Evolutionary conservation across 1,140 invertebrate genomes (phyloP).

Genomic region (Pogonus chalceus): DNA sequence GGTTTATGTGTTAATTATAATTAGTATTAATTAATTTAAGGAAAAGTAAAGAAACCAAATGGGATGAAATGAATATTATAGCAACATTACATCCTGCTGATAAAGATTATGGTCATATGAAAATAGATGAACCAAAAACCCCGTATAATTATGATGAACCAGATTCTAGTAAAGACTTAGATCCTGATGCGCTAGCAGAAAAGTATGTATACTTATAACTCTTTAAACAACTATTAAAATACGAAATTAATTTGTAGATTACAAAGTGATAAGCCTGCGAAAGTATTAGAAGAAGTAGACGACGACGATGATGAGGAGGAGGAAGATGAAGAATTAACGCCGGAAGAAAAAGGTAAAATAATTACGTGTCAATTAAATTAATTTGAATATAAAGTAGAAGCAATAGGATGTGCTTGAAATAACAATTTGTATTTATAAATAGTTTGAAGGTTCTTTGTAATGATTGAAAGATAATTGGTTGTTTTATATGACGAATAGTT

Average conservation of each 20-base stretch:
- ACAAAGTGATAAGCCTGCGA: conserved; percentile 46
- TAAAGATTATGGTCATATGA: conserved; percentile 99
- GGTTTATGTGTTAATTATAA: too few relatives aligned
- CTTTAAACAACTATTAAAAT: conserved; percentile 5
- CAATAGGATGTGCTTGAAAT: background rate
- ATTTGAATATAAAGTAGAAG: background rate
- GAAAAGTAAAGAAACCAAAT: conserved; percentile 76
- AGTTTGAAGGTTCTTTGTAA: too few relatives aligned
- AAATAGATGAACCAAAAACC: conserved; percentile 97
- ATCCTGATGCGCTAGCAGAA: conserved; percentile 72
- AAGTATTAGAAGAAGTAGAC: conserved; percentile 48
- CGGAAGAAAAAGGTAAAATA: conserved; percentile 48
- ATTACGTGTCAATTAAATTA: conserved; percentile 3
- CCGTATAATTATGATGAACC: conserved; percentile 74
- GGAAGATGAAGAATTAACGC: conserved; percentile 42
- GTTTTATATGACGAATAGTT: too few relatives aligned
- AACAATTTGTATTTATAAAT: background rate
- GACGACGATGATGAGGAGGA: conserved; percentile 52
- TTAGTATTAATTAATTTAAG: too few relatives aligned
- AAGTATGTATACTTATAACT: conserved; percentile 35
- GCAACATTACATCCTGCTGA: conserved; percentile 94
- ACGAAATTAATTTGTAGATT: conserved; percentile 33
- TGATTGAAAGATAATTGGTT: too few relatives aligned
- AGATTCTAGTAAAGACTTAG: conserved; percentile 57
- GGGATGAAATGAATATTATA: conserved; percentile 99